A percentile compares a stretch with the other conserved stretches of the same genome.
These are phyloP conservation scores for Artibeus jamaicensis DNA, from an alignment of 2,797 vertebrate species.

Conservation along the genomic window DNA sequence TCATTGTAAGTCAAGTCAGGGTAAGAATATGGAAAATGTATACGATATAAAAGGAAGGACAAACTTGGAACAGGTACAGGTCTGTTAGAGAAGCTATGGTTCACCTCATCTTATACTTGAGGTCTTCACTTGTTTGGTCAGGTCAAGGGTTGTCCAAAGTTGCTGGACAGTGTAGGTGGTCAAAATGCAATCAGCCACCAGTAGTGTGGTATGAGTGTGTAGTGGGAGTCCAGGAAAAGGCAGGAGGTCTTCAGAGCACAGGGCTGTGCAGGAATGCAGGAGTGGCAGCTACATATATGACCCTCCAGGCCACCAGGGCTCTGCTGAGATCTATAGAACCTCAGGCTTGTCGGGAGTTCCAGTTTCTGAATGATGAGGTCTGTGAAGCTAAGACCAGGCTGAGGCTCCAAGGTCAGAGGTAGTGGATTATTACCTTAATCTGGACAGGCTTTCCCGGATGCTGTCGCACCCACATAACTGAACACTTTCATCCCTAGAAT, in stretches of 20 bases:
- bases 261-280: no score
- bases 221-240: not conserved
- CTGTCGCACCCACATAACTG: not conserved
- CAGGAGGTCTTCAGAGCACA: not conserved
- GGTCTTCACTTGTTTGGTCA: not conserved
- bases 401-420: not conserved
- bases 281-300: no score
- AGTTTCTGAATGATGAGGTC: not conserved
- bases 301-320: not conserved
- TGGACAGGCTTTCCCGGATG: not conserved
- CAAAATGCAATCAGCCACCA: not conserved
- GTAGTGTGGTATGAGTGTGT: not conserved
- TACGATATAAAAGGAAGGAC: not conserved
- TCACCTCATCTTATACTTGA: not conserved
- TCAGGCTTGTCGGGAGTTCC: not conserved
- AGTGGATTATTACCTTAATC: not conserved
- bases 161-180: not conserved
- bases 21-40: not conserved
- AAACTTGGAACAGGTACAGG: not conserved
- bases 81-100: not conserved
- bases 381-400: not conserved
- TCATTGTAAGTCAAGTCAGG: not conserved
- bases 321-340: not conserved
- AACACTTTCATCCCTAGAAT: not conserved
- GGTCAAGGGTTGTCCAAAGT: not conserved